Evolutionary conservation across 2,888 invertebrate species (phyloP), one percentile per base, ranked within the genome.

Genomic region (Ganaspis brasiliensis): DNA sequence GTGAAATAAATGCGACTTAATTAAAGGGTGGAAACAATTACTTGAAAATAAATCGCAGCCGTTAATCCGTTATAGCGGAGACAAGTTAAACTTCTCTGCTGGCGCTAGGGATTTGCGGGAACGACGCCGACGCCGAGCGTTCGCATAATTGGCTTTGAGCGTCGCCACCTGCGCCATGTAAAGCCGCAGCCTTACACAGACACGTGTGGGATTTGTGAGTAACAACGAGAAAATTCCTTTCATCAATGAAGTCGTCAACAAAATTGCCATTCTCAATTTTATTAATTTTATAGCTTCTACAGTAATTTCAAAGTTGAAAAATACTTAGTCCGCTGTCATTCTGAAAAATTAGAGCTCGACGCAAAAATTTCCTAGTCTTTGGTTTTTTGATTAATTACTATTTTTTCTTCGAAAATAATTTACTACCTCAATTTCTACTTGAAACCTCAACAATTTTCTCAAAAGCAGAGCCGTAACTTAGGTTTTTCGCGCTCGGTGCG

Each of bases 131-230:
- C 85, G 87, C 85, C 85, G 84, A 87, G 86, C 88, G 87, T 88
- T 89, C 89, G 89, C 90, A 91, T 91, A 91, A 91, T 91, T 91
- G 91, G 89, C 91, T 91, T 88, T 91, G 91, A 91, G 87, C 91
- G 87, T 88, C 89, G 87, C 89, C 91, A 91, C 91, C 91, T 91
- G 91, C 89, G 91, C 87, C 87, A 78, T 81, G 79, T 82, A 82
- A 85, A 84, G 85, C 83, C 84, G 26, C 83, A 79, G 80, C 84
- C 86, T 85, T 86, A 85, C 82, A 81, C 45, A 63, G 37, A 45
- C 45, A 40, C 37, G 63, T 24, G 24, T 40, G 14, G 63, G 63
- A 67, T 67, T 67, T 67, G 40, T 45, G 63, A 24, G 40, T 67
- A 67, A 67, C 40, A 21, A 45, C 40, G 63, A 67, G 63, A 45